Base-by-base conservation (phyloP, 2,888 invertebrate genomes). In the Heliconius erato region DNA sequence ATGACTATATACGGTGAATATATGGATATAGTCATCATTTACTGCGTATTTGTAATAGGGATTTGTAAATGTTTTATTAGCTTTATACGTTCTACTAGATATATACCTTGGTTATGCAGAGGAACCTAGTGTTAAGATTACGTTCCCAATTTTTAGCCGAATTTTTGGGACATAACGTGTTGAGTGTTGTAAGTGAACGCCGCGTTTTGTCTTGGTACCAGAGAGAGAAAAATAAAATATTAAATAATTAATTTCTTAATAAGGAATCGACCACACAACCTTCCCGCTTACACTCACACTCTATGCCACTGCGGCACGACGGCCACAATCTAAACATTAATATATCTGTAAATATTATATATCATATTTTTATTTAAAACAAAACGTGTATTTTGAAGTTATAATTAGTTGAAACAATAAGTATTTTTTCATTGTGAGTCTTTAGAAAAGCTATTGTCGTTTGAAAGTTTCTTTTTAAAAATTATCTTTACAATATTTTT, bases 1-100 rank as follows among this genome's bases (percentile, higher is more conserved):
- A 44, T 67, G 35, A 40, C 67, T 49, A 69, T 71, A 77, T 77
- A 69, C 49, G 49, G 23, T 54, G 23, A 23, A 54, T 54, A 54
- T 26, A 65, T 65, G 26, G 12, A 26, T 65, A 65, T 12, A 5
- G 26, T 2, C n/a, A 12, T 65, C 54, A 2, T 19, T 19, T 19
- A 63, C 63, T 63, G 63, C 12, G n/a, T 63, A n/a, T 11, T 63
- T 63, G 9, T 63, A 11, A 63, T 63, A n/a, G 9, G 63, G 9
- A 63, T 65, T 12, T 65, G 59, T 59, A 59, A 0, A 9, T 59
- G 23, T 23, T 59, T 59, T 59, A 23, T 59, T 23, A 59, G 9
- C 6, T 59, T 23, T 19, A 23, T 16, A 6, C 59, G 0, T 19
- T 3, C 23, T 19, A 9, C 23, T 49, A 14, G 11, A 11, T 32